Percentiles rank a stretch among this genome's conserved stretches.
phyloP scores from a whole-genome alignment of 2,888 invertebrate species.

The Macaria notata region DNA sequence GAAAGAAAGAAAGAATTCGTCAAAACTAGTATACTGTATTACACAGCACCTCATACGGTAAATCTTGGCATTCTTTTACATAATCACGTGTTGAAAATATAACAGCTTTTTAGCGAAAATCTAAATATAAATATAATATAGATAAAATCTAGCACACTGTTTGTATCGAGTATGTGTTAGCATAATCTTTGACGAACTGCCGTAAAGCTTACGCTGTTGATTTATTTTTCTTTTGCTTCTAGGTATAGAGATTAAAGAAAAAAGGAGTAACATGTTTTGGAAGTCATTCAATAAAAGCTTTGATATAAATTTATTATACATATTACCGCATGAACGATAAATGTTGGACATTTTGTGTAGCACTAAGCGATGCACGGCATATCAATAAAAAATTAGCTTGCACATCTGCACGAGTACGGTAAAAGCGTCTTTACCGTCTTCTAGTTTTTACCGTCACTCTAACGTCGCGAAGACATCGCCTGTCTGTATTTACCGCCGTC shows the following conservation, averaged over 20 bases:
- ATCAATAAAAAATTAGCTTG: conserved; percentile 59
- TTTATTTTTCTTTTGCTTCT: conserved; percentile 32
- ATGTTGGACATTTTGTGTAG: conserved; percentile 3
- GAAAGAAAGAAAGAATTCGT: too few species aligned
- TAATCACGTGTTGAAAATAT: conserved; percentile 81
- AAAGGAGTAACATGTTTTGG: too few species aligned
- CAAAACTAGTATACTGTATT: too few species aligned
- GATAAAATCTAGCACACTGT: conserved; percentile 62
- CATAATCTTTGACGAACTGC: conserved; percentile 65
- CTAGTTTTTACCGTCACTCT: conserved; percentile 51
- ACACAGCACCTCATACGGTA: conserved; percentile 34
- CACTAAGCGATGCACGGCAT: conserved; percentile 33
- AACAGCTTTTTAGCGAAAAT: conserved; percentile 74
- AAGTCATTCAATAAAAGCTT: too few species aligned
- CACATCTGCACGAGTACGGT: conserved; percentile 41
- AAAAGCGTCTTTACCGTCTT: conserved; percentile 52
- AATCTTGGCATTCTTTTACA: conserved; percentile 78
- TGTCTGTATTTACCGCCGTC: conserved; percentile 74
- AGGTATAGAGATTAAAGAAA: too few species aligned
- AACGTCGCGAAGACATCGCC: conserved; percentile 60
- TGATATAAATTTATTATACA: not conserved
- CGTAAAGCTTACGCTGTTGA: conserved; percentile 48
- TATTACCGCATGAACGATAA: not conserved
- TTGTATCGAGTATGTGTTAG: conserved; percentile 66
- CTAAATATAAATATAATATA: too few species aligned